These are phyloP conservation scores for Heliconius hortense DNA, from an alignment of 2,888 invertebrate species.

Conservation along the genomic window DNA sequence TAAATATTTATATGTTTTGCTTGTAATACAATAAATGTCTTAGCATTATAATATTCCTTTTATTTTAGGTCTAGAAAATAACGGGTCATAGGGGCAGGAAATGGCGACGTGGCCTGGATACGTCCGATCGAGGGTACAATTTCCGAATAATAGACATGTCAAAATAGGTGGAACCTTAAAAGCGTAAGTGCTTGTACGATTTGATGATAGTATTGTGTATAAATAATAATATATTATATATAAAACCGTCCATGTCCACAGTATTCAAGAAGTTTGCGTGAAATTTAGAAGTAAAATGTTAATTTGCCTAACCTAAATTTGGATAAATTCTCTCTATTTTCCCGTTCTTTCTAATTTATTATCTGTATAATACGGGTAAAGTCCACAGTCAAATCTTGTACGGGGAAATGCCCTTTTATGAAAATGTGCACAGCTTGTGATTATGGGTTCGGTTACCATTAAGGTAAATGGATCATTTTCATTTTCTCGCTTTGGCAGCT, in stretches of 20 bases:
- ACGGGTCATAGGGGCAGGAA: constrained; percentile 30
- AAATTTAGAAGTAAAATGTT: too few species aligned
- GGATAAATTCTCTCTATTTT: too few species aligned
- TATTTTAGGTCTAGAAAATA: not conserved
- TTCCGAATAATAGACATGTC: constrained; percentile 24
- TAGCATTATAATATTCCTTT: not conserved
- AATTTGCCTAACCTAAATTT: too few species aligned
- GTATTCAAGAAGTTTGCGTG: too few species aligned
- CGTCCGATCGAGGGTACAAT: constrained; percentile 29
- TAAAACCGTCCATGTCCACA: not conserved
- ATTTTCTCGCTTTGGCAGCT: too few species aligned
- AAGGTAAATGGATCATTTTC: not conserved
- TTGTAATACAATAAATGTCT: not conserved
- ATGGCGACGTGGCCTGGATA: constrained; percentile 29
- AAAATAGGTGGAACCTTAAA: constrained; percentile 8
- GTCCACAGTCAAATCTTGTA: too few species aligned
- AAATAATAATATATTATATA: not conserved
- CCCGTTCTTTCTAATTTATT: too few species aligned
- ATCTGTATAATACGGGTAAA: too few species aligned
- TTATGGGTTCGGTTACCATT: too few species aligned
- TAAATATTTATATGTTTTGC: too few species aligned
- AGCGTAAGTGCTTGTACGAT: not conserved
- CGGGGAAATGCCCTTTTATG: too few species aligned
- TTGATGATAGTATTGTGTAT: not conserved
- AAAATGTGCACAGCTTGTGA: too few species aligned